phyloP scores from a whole-genome alignment of 2,797 vertebrate species.

The Malurus leucopterus region DNA sequence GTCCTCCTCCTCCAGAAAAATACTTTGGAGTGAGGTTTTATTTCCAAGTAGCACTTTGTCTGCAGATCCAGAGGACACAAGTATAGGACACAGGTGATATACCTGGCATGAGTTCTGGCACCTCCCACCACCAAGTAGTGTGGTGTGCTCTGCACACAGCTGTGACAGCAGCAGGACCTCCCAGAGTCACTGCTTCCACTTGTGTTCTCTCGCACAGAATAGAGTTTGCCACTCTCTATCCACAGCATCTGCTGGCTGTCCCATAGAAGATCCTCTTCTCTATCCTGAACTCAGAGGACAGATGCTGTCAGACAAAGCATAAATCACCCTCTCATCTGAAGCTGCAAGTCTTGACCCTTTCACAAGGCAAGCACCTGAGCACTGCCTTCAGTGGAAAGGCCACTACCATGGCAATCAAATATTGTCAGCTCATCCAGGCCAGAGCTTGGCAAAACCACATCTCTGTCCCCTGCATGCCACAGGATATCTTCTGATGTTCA shows the following conservation, averaged over 20 bases:
- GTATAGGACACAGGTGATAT: not conserved
- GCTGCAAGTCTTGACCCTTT: not conserved
- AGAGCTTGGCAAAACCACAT: not conserved
- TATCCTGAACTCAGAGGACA: not conserved
- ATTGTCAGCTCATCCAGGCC: not conserved
- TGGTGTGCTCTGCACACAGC: not conserved
- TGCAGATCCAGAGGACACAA: not conserved
- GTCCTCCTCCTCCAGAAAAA: not conserved
- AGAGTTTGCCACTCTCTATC: not conserved
- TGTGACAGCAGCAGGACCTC: not conserved
- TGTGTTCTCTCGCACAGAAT: not conserved
- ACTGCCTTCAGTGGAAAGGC: not conserved
- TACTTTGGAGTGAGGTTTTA: not conserved
- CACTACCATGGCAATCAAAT: not conserved
- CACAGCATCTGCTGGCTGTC: accelerated
- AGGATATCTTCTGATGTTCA: not conserved
- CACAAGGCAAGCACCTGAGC: not conserved
- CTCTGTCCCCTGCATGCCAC: not conserved
- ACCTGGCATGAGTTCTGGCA: not conserved
- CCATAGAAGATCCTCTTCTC: not conserved
- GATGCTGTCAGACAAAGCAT: not conserved
- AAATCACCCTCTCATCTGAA: not conserved
- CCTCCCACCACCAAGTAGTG: accelerated
- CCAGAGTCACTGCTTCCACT: not conserved
- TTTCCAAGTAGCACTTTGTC: not conserved